phyloP scores from a whole-genome alignment of 2,888 invertebrate species.

The Sphecodes monilicornis region DNA sequence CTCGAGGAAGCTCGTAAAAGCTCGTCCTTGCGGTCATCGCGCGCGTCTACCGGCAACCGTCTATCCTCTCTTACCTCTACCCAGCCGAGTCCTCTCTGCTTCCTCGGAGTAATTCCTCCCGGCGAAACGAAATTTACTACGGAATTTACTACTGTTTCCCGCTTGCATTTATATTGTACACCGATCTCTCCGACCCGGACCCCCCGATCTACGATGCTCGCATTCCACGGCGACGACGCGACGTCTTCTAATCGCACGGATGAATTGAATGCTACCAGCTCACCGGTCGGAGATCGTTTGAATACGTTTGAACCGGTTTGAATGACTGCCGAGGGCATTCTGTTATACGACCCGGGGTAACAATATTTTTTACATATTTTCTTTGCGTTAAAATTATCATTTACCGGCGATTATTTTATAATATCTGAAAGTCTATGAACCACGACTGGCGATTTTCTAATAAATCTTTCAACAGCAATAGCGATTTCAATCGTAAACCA shows the following conservation, averaged over 20 bases:
- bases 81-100: slow-evolving; percentile 15
- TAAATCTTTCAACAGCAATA: no score
- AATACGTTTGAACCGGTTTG: background rate
- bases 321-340: background rate
- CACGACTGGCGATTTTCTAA: no score
- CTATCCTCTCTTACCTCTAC: slow-evolving; percentile 51
- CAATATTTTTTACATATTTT: background rate
- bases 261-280: slow-evolving; percentile 20
- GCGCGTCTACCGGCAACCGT: slow-evolving; percentile 44
- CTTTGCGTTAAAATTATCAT: no score
- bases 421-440: no score
- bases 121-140: slow-evolving; percentile 35
- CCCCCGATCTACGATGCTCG: background rate
- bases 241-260: background rate
- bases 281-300: background rate
- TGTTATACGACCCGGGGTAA: background rate
- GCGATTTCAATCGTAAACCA: no score
- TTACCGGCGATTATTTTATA: no score
- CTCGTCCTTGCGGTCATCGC: slow-evolving; percentile 78
- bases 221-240: background rate
- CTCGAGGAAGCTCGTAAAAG: slow-evolving; percentile 79
- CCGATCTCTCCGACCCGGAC: background rate
- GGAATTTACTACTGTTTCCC: slow-evolving; percentile 48
- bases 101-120: slow-evolving; percentile 48
- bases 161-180: slow-evolving; percentile 34